These are phyloP conservation scores for Melipona quadrifasciata DNA, from an alignment of 1,140 invertebrate genomes.

Conservation along the genomic window DNA sequence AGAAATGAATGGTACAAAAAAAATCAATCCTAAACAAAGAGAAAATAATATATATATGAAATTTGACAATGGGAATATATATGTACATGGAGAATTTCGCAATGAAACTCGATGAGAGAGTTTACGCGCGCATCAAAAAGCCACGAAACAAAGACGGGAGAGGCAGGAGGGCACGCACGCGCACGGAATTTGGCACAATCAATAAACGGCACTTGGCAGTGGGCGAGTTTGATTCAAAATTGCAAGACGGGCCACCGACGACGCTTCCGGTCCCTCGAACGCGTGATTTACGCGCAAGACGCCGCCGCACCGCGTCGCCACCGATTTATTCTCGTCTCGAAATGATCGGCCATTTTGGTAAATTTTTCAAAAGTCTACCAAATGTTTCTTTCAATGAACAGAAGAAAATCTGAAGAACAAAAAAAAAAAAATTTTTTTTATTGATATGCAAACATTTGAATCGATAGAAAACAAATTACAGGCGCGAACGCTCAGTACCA, in stretches of 20 bases:
- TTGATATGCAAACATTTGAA: no score
- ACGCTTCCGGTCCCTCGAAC: background rate
- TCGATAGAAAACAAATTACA: no score
- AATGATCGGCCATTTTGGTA: background rate
- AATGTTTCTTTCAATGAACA: no score
- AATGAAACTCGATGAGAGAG: background rate
- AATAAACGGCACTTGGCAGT: constrained; percentile 30
- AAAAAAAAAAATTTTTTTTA: no score
- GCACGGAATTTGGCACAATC: constrained; percentile 50
- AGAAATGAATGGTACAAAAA: background rate
- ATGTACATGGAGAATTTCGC: background rate
- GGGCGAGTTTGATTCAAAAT: constrained; percentile 35
- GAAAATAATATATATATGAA: no score
- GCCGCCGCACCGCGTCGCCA: background rate
- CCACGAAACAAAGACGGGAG: background rate
- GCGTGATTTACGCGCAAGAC: background rate
- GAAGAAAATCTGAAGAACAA: no score
- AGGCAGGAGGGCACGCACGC: constrained; percentile 11
- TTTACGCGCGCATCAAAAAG: background rate
- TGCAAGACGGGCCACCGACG: background rate
- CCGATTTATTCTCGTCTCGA: background rate
- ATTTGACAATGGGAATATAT: no score
- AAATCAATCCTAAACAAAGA: background rate
- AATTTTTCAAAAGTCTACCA: no score
- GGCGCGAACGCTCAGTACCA: no score